phyloP scores from a whole-genome alignment of 2,113 vertebrate genomes.

The Oxygymnocypris stewartii region DNA sequence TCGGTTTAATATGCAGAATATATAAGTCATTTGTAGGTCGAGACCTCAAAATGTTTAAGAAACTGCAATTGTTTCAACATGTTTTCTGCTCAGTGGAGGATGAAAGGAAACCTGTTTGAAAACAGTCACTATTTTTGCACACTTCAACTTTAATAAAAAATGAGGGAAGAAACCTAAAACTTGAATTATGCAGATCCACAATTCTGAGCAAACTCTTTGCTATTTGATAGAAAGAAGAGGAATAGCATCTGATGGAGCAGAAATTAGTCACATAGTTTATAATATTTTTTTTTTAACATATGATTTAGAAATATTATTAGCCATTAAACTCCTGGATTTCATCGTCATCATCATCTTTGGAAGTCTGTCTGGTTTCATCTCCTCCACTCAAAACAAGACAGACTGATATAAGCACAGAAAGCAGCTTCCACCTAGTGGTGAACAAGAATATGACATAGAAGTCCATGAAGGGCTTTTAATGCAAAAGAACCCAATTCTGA shows the following conservation, averaged over 20 bases:
- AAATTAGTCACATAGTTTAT: too few species aligned
- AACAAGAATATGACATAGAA: neutral
- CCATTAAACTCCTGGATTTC: neutral
- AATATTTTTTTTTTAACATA: too few species aligned
- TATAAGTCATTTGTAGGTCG: neutral
- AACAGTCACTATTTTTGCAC: neutral
- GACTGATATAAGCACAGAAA: neutral
- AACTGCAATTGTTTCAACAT: neutral
- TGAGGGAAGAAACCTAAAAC: neutral
- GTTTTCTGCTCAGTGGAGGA: neutral
- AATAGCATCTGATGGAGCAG: too few species aligned
- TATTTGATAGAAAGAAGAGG: neutral
- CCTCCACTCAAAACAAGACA: neutral
- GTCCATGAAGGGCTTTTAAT: neutral
- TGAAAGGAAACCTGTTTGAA: neutral
- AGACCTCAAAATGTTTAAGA: neutral
- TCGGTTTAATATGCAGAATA: neutral
- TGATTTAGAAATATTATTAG: too few species aligned
- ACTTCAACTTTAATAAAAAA: neutral
- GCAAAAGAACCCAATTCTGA: neutral
- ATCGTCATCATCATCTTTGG: neutral
- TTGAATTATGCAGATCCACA: neutral
- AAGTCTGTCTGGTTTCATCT: neutral
- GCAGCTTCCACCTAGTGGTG: conserved; percentile 1
- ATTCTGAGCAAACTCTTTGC: neutral